Base-by-base conservation (phyloP, 1,140 invertebrate species). In the Adelges cooleyi region DNA sequence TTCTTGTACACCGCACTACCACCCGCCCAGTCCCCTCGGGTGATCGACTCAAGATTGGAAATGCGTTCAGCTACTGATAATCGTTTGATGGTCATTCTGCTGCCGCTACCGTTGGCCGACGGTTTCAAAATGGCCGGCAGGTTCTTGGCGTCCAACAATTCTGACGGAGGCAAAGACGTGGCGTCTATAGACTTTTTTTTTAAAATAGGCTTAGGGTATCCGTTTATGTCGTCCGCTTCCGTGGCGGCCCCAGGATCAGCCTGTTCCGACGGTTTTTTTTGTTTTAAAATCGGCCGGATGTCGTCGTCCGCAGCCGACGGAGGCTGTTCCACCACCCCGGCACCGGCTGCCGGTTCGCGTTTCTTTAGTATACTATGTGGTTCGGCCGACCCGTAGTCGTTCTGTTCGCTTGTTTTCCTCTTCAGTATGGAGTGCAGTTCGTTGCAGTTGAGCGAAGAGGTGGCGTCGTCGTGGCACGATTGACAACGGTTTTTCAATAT, bases 401-500 rank as follows among this genome's bases (percentile, higher is more conserved):
- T 4, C 13, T 22, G 56, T 29, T 62, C 56, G 18, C 42, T 48
- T 3, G 56, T 62, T 48, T 62, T 62, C 25, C 66, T 53, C 54
- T 67, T 67, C 46, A 67, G 25, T 33, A 67, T 67, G 8, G 66
- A 67, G 40, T 67, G 66, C 20, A 67, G 29, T 44, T 67, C 66
- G 11, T 15, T 62, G 2, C n/a, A 48, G 3, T 29, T 20, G 8
- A 62, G 42, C 56, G 29, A 6, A 33, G 52, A 6, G 17, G 42
- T 52, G 8, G 48, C 18, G 6, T 29, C 38, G 22, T 68, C 68
- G 17, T 67, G 42, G 10, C 51, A 65, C 20, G 67, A 67, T 15
- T 50, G 46, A 11, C 53, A 51, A 17, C 56, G 66, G 18, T 79
- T 81, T 74, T 92, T 92, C 1, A 92, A 74, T 66, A 92, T 92